Evolutionary conservation across 2,888 invertebrate species (phyloP).

Genomic region (Slavum lentiscoides): DNA sequence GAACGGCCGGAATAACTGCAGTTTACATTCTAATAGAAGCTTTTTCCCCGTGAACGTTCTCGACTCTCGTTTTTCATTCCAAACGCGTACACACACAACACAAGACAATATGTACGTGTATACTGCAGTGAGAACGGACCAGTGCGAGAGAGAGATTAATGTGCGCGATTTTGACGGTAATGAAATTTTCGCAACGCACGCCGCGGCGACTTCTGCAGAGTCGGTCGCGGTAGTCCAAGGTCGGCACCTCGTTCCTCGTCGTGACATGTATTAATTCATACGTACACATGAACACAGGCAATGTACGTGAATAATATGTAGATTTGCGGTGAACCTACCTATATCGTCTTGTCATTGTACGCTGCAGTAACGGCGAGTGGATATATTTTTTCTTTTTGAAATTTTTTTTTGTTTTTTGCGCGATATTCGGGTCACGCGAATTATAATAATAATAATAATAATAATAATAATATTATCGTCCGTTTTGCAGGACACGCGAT

Average conservation of each 20-base stretch:
- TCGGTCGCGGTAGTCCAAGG: conserved; percentile 36
- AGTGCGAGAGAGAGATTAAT: neutral
- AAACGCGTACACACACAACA: too few species aligned
- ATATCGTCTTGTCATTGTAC: conserved; percentile 16
- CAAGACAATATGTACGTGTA: too few species aligned
- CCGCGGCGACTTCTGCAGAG: neutral
- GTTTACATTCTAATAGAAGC: too few species aligned
- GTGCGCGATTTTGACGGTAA: conserved; percentile 9
- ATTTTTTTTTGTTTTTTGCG: conserved; percentile 7
- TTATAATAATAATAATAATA: neutral
- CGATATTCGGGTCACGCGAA: conserved; percentile 49
- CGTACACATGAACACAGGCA: neutral
- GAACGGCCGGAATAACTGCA: too few species aligned
- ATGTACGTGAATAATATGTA: neutral
- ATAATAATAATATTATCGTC: neutral
- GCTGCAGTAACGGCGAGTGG: neutral
- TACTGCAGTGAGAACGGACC: too few species aligned
- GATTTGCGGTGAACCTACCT: neutral
- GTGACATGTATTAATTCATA: conserved; percentile 20
- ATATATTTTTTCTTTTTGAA: too few species aligned
- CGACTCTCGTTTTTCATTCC: too few species aligned
- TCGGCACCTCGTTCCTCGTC: conserved; percentile 32
- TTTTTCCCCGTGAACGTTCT: too few species aligned
- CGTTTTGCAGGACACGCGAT: neutral
- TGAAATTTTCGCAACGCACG: conserved; percentile 39